Evolutionary conservation across 1,140 invertebrate genomes (phyloP), one percentile per base, ranked within the genome.

Genomic region (Phymastichus coffea): DNA sequence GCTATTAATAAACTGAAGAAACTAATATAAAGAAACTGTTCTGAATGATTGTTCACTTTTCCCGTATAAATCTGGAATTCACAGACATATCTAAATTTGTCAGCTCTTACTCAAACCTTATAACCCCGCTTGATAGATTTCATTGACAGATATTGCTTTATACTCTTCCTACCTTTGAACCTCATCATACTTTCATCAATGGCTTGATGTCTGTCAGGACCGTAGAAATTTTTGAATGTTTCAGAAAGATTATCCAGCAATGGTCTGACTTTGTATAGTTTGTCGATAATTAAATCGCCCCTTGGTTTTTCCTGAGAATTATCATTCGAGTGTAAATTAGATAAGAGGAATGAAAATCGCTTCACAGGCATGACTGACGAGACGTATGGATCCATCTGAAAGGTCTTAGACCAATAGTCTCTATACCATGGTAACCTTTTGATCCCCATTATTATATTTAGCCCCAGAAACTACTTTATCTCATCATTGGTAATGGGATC

Each of bases 21-120:
- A n/a, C n/a, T n/a, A n/a, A n/a, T n/a, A n/a, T n/a, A n/a, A 37
- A 66, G 40, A 37, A 35, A 17, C 17, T 66, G 64, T 25, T 66
- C 53, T 58, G 65, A n/a, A n/a, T n/a, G 72, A 33, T 63, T 53
- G 9, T 57, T 47, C 17, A 38, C 60, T 63, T 78, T 78, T 2
- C 79, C 78, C 14, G 68, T 72, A 66, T 81, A 80, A 40, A 80
- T 70, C 60, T 78, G 63, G 69, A 79, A 81, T 57, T 76, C 66
- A 40, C 66, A 74, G 48, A 77, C 70, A 61, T 76, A 82, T n/a
- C n/a, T 14, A 77, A 72, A 66, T 55, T 65, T 6, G 62, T 69
- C 68, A 62, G 68, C 64, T n/a, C 66, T 65, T 63, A 40, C 19
- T 53, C 53, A 62, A 43, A 15, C 15, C 41, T 62, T 62, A 9